Percentiles rank a stretch among this genome's conserved stretches.
Evolutionary conservation across 1,140 invertebrate species (phyloP).

Genomic region (Philaenus spumarius): DNA sequence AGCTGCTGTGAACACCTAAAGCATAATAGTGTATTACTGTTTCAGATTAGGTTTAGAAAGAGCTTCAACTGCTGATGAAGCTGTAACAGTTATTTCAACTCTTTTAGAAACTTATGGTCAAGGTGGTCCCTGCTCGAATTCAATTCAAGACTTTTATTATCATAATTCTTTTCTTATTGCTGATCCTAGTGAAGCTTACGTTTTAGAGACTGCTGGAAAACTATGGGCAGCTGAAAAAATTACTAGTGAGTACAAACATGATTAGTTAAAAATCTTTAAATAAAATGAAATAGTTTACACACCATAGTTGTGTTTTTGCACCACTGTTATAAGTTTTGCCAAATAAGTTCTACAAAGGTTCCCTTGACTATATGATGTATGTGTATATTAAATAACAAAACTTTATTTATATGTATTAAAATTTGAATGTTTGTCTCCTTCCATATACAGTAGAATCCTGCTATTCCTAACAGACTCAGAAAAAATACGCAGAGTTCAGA

Average conservation of each 20-base stretch:
- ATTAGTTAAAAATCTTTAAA: slow-evolving; percentile 6
- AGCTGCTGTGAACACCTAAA: too few species aligned
- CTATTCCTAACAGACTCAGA: too few species aligned
- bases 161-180: slow-evolving; percentile 61
- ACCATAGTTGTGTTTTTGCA: neutral
- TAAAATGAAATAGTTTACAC: too few species aligned
- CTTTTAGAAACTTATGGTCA: slow-evolving; percentile 62
- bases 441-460: too few species aligned
- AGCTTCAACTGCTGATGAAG: slow-evolving; percentile 51
- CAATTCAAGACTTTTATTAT: slow-evolving; percentile 47
- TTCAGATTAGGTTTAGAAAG: too few species aligned
- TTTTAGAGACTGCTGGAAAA: slow-evolving; percentile 63
- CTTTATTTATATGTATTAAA: too few species aligned
- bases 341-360: too few species aligned
- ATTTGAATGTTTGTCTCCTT: too few species aligned
- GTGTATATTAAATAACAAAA: too few species aligned
- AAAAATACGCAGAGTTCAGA: too few species aligned
- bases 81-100: slow-evolving; percentile 53
- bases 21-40: too few species aligned
- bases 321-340: neutral
- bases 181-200: slow-evolving; percentile 59
- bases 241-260: slow-evolving; percentile 41
- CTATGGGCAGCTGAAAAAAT: slow-evolving; percentile 72
- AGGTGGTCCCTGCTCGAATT: slow-evolving; percentile 59
- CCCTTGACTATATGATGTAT: too few species aligned